A percentile compares a stretch with the other conserved stretches of the same genome.
Evolutionary conservation across 2,113 vertebrate genomes (phyloP).

Genomic region (Riparia riparia): DNA sequence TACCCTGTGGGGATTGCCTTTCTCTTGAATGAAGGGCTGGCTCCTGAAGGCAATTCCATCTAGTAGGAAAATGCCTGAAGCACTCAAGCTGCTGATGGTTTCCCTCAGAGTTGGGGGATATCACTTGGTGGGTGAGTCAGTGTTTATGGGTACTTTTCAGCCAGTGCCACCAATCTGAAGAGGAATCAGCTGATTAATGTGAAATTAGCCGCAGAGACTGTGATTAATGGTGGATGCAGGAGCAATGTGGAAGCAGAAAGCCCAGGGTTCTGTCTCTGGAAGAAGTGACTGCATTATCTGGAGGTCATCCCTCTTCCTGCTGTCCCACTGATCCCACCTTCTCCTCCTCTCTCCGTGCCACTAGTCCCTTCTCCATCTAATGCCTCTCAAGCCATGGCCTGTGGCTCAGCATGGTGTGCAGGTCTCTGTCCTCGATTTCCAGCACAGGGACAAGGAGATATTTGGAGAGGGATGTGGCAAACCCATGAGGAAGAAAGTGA

Average conservation of each 20-base stretch:
- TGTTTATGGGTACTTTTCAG: background rate
- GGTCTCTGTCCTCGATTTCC: background rate
- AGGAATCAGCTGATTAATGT: background rate
- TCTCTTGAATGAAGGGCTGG: background rate
- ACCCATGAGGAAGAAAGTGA: background rate
- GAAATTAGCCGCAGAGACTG: background rate
- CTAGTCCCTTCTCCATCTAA: background rate
- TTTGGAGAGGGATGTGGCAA: background rate
- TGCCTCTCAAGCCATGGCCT: background rate
- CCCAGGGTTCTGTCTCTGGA: background rate
- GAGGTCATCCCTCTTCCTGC: background rate
- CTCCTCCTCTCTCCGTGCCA: background rate
- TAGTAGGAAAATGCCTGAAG: background rate
- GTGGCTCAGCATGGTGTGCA: background rate
- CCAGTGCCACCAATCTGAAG: background rate
- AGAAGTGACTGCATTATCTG: background rate
- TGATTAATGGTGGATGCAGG: background rate
- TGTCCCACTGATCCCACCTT: background rate
- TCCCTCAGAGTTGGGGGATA: background rate
- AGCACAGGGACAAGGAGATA: background rate
- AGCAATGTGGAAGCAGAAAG: fast-evolving
- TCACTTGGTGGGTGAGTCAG: background rate
- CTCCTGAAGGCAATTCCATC: background rate
- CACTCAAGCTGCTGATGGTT: background rate
- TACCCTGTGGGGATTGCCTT: background rate